Conservation (phyloP, 2,888 invertebrate genomes). For the Aproaerema taeniolella region DNA sequence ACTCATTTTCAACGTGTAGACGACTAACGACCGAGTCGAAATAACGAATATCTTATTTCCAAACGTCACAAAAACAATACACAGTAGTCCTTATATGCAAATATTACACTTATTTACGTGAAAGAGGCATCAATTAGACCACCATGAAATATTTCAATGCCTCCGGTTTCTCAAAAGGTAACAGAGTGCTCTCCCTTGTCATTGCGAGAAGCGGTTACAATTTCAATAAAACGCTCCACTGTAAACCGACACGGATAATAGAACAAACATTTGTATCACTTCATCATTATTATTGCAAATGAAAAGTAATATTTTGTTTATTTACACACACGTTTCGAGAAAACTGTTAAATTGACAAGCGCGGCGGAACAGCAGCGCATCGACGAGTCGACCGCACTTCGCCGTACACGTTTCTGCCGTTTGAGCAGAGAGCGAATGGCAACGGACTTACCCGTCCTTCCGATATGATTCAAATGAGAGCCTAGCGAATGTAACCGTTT, state of each 20-base stretch:
- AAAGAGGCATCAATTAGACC: constrained; percentile 67
- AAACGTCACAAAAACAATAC: constrained; percentile 67
- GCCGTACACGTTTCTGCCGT: constrained; percentile 74
- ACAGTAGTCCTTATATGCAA: constrained; percentile 70
- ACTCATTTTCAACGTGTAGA: constrained; percentile 74
- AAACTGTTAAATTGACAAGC: constrained; percentile 64
- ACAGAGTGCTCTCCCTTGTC: constrained; percentile 74
- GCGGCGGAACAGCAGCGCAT: constrained; percentile 71
- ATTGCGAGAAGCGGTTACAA: constrained; percentile 75
- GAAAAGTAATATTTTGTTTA: constrained; percentile 71
- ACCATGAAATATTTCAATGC: constrained; percentile 74
- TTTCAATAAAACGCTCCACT: constrained; percentile 66
- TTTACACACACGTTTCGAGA: constrained; percentile 73
- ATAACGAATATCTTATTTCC: constrained; percentile 41
- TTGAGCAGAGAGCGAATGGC: constrained; percentile 34
- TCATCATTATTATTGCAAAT: constrained; percentile 54
- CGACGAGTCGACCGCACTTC: constrained; percentile 77
- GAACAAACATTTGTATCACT: constrained; percentile 70
- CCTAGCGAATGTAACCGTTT: constrained; percentile 53
- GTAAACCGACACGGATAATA: constrained; percentile 54
- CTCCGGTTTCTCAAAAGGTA: constrained; percentile 74
- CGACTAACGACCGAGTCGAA: constrained; percentile 64
- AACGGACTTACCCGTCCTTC: constrained; percentile 20
- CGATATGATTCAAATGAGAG: constrained; percentile 59
- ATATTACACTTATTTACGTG: constrained; percentile 69